Evolutionary conservation across 2,797 vertebrate species (phyloP).

Genomic region (Phylloscopus collybita): DNA sequence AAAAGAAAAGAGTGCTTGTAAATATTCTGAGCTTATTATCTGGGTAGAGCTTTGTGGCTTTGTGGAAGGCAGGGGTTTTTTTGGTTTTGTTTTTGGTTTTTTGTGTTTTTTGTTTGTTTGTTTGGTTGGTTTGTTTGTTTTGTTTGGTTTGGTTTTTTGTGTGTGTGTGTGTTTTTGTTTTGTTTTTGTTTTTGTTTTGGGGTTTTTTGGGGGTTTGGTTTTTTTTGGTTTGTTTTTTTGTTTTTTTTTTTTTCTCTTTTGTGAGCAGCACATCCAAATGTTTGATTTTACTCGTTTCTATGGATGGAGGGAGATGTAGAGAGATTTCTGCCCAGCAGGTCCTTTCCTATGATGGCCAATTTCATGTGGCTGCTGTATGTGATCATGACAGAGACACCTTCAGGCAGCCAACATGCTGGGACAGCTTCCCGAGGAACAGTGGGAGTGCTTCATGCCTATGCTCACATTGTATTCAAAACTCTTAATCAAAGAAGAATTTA

Average conservation of each 20-base stretch:
- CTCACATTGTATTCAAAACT: background rate
- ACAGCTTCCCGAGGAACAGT: background rate
- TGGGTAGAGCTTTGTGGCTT: background rate
- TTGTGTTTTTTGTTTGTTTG: too few species aligned
- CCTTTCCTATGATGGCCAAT: background rate
- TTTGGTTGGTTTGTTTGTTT: too few species aligned
- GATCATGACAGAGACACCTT: background rate
- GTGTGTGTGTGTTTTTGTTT: too few species aligned
- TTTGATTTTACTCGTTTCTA: background rate
- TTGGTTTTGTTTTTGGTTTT: too few species aligned
- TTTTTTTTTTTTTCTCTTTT: too few species aligned
- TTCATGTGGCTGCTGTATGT: background rate
- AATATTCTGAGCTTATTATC: background rate
- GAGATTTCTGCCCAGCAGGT: background rate
- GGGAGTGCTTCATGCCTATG: background rate
- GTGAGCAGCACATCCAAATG: background rate
- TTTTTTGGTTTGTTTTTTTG: too few species aligned
- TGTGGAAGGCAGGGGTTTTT: background rate
- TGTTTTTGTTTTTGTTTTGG: too few species aligned
- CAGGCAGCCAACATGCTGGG: background rate
- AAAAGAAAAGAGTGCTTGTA: background rate
- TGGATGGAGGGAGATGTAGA: background rate
- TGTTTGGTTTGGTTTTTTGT: too few species aligned
- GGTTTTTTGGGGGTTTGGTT: too few species aligned
- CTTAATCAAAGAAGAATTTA: conserved; percentile 63